Conservation (phyloP, 2,888 invertebrate genomes). For the Poecilobothrus nobilitatus region DNA sequence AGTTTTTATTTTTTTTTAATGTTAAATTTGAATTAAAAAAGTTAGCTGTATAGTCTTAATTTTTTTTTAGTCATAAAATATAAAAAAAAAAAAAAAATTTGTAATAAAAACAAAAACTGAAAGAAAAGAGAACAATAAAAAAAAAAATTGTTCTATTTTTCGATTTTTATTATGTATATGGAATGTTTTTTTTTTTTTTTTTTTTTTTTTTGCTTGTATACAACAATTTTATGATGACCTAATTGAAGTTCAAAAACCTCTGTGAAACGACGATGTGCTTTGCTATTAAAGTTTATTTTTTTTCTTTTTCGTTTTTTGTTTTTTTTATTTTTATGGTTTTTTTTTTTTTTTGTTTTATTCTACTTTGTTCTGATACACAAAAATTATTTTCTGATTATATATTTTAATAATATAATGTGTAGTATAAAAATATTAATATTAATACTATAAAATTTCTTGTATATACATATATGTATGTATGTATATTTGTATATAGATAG, state of each 20-base stretch:
- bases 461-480: too few relatives aligned
- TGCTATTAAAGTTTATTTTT: neutral
- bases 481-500: too few relatives aligned
- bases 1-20: too few relatives aligned
- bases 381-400: neutral
- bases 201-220: neutral
- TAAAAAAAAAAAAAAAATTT: too few relatives aligned
- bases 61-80: too few relatives aligned
- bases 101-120: too few relatives aligned
- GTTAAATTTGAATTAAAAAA: too few relatives aligned
- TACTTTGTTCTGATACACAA: neutral
- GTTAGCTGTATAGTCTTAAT: too few relatives aligned
- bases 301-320: neutral
- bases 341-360: neutral
- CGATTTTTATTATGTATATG: neutral
- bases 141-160: slow-evolving; percentile 5
- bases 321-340: neutral
- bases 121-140: too few relatives aligned
- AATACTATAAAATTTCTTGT: too few relatives aligned
- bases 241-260: neutral
- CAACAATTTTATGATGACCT: slow-evolving; percentile 7
- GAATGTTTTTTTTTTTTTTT: neutral
- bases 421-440: too few relatives aligned
- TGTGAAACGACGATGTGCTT: neutral
- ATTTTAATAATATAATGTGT: too few relatives aligned